Evolutionary conservation across 2,797 vertebrate species (phyloP).

Genomic region (Parauchenoglanis punctatus): DNA sequence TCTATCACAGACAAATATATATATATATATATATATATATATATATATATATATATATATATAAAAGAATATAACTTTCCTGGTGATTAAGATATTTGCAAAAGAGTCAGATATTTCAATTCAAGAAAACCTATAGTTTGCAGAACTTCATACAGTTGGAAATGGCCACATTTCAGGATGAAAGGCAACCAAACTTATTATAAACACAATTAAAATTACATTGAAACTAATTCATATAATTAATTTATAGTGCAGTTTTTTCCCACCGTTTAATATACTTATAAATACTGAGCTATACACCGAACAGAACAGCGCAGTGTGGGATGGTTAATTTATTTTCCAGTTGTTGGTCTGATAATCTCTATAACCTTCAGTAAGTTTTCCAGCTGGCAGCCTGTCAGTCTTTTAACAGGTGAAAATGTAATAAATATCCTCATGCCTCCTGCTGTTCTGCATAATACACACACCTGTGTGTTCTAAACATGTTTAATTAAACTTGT

Average conservation of each 20-base stretch:
- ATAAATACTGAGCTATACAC: background rate
- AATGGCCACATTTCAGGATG: background rate
- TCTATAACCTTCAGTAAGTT: background rate
- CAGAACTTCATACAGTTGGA: background rate
- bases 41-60: background rate
- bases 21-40: no score
- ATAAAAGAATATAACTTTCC: no score
- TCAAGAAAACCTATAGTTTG: background rate
- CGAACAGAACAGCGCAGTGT: background rate
- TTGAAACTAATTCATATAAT: background rate
- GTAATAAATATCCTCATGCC: background rate
- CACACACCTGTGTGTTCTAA: background rate
- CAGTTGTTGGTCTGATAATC: constrained; percentile 16
- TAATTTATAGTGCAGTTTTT: background rate
- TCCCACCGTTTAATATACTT: no score
- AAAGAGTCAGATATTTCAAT: background rate
- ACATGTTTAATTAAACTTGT: background rate
- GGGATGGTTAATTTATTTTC: constrained; percentile 7
- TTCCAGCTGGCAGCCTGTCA: background rate
- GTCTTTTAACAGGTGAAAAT: background rate
- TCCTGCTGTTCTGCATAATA: background rate
- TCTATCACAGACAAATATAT: no score
- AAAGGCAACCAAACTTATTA: background rate
- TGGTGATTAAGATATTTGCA: background rate
- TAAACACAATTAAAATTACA: background rate